These are phyloP conservation scores for Cotesia chilonis DNA, from an alignment of 1,140 invertebrate genomes.

Conservation along the genomic window DNA sequence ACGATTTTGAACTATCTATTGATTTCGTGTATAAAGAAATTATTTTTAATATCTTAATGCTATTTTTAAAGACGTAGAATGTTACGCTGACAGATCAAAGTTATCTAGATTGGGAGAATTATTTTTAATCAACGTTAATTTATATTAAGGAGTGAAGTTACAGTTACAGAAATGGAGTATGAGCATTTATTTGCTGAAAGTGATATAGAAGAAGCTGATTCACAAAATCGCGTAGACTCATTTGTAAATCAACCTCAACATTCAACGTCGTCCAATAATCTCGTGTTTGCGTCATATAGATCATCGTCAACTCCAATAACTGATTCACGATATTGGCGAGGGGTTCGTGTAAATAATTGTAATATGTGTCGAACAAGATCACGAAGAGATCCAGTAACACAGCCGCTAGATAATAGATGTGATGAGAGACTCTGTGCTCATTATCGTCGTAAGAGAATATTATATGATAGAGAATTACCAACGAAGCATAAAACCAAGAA, in stretches of 20 bases:
- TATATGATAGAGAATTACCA: constrained; percentile 44
- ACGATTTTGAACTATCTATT: too few relatives aligned
- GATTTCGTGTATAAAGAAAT: too few relatives aligned
- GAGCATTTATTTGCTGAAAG: constrained; percentile 67
- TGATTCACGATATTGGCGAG: constrained; percentile 40
- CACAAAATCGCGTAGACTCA: constrained; percentile 48
- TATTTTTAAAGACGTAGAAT: too few relatives aligned
- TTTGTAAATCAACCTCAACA: constrained; percentile 48
- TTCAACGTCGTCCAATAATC: constrained; percentile 43
- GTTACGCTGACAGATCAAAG: too few relatives aligned
- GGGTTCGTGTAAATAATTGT: constrained; percentile 46
- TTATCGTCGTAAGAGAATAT: constrained; percentile 47
- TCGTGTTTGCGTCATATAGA: constrained; percentile 44
- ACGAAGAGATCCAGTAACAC: constrained; percentile 39
- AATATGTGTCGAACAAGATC: constrained; percentile 50
- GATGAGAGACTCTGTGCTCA: constrained; percentile 44
- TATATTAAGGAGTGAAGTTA: constrained; percentile 3
- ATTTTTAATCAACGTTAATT: not conserved
- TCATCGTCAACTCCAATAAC: constrained; percentile 3
- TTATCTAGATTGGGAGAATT: too few relatives aligned
- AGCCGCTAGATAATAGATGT: constrained; percentile 37
- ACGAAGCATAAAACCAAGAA: constrained; percentile 49
- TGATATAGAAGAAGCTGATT: constrained; percentile 63
- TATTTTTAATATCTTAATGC: too few relatives aligned
- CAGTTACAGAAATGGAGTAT: constrained; percentile 65